Evolutionary conservation across 2,797 vertebrate genomes (phyloP), one percentile per base, ranked within the genome.

Genomic region (Heteromormyrus szaboi): DNA sequence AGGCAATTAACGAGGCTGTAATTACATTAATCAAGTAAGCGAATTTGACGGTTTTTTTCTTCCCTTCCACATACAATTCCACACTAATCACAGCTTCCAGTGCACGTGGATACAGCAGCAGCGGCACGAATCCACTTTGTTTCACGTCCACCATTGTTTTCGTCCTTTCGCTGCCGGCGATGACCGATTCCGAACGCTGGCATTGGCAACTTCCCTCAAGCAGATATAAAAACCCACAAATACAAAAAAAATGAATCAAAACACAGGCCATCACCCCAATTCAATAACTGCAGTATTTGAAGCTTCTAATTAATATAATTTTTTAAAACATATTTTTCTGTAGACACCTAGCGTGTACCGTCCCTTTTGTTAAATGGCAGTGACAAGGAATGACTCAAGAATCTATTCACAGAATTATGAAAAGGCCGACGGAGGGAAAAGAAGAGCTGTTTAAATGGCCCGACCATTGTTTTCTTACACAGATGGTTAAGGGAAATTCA

Each of bases 11-110:
- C 37, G 7, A 86, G 53, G 29, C 48, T 59, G 53, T 86, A 86
- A 86, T 86, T 86, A 86, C 85, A 86, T 86, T 86, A 86, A 86
- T 59, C 85, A 41, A 19, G 29, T 86, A 59, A 44, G 85, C 8
- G 33, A 86, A 41, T 86, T 7, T 86, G 85, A 86, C 17, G 17
- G 2, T 29, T 86, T 86, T 86, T 79, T 79, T 8, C 41, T 44
- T n/a, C 65, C 25, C 29, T 51, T 56, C 4, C 51, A 59, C 85
- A 41, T 9, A 56, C 51, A 86, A 86, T 51, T 37, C 51, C 50
- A 54, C 85, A 37, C 85, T 86, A 86, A 86, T 86, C 53, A 41
- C 53, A 41, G 33, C 53, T 56, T 59, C 53, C 19, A 41, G 17
- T 0, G 33, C 29, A 14, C 25, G 14, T 44, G 25, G 25, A 54